Conservation (phyloP, 1,140 invertebrate genomes). For the Zaprionus davidi region DNA sequence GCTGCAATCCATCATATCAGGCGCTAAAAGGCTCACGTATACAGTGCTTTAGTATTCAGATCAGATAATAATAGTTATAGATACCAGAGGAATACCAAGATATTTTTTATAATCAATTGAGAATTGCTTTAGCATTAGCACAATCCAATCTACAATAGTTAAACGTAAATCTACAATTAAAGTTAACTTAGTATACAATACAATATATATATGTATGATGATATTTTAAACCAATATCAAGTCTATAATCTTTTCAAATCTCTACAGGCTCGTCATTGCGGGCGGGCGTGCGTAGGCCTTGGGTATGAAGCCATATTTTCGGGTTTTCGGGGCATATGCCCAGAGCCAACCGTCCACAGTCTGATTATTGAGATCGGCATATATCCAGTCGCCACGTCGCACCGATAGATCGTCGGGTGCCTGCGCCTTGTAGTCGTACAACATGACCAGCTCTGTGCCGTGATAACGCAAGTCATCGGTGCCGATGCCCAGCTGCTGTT, state of each 20-base stretch:
- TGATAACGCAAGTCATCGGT: slow-evolving; percentile 89
- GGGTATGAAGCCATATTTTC: slow-evolving; percentile 97
- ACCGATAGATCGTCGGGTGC: slow-evolving; percentile 96
- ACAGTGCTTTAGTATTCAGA: slow-evolving; percentile 72
- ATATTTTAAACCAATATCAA: neutral
- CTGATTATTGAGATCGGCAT: slow-evolving; percentile 96
- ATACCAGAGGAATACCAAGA: slow-evolving; percentile 30
- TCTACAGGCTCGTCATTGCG: slow-evolving; percentile 92
- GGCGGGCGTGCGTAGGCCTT: slow-evolving; percentile 96
- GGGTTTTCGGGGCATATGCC: slow-evolving; percentile 96
- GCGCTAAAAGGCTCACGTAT: slow-evolving; percentile 29
- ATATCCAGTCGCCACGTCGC: slow-evolving; percentile 95
- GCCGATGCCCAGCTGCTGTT: slow-evolving; percentile 81
- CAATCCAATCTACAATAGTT: slow-evolving; percentile 34
- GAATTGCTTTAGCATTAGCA: slow-evolving; percentile 45
- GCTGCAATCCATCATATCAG: slow-evolving; percentile 63
- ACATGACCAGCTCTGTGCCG: slow-evolving; percentile 95
- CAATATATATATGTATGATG: neutral
- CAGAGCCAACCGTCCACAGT: slow-evolving; percentile 97
- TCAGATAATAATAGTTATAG: slow-evolving; percentile 48
- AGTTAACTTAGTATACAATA: slow-evolving; percentile 4
- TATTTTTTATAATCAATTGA: slow-evolving; percentile 34
- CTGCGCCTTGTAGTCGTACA: slow-evolving; percentile 97
- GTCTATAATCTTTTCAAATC: neutral
- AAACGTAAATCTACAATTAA: slow-evolving; percentile 19